Evolutionary conservation across 2,888 invertebrate genomes (phyloP), one percentile per base, ranked within the genome.

Genomic region (Trimorus sp.): DNA sequence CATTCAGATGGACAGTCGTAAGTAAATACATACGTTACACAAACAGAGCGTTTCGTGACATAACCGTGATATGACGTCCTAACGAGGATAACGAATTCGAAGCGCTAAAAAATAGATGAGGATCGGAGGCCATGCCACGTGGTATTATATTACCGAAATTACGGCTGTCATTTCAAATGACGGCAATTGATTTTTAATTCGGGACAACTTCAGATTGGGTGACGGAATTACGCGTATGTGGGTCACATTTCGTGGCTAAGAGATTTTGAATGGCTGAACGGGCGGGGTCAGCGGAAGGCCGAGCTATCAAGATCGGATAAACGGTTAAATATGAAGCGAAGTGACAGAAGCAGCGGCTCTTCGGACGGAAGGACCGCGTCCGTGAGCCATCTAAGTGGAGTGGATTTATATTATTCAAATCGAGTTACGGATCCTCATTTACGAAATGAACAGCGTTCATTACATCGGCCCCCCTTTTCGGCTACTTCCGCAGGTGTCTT

Each of bases 371-470:
- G 58, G 49, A 74, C 45, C 49, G 26, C 38, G 26, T 51, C 7
- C 16, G 9, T 62, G 53, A 66, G 76, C 45, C 56, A 49, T 60
- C 54, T 68, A 63, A 70, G 63, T 63, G 58, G 7, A 77, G 77
- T 70, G 77, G 69, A 77, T 77, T 77, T 77, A 70, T 70, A 77
- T 77, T 77, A 77, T 77, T 77, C 51, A 77, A 77, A 70, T 77
- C 77, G 36, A 77, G 69, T 69, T 70, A 63, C 51, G 69, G 36
- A 63, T 69, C 58, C 45, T 77, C 77, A 77, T 77, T 77, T 70
- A 38, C 49, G 40, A 63, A 70, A 70, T 68, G 63, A 70, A 77
- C 77, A 26, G 2, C 4, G 26, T 77, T 56, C 38, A 37, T 40
- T 49, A 63, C 56, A 7, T 7, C 37, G 37, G 8, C 6, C 37